Evolutionary conservation across 2,888 invertebrate genomes (phyloP), one percentile per base, ranked within the genome.

Genomic region (Ceramica pisi): DNA sequence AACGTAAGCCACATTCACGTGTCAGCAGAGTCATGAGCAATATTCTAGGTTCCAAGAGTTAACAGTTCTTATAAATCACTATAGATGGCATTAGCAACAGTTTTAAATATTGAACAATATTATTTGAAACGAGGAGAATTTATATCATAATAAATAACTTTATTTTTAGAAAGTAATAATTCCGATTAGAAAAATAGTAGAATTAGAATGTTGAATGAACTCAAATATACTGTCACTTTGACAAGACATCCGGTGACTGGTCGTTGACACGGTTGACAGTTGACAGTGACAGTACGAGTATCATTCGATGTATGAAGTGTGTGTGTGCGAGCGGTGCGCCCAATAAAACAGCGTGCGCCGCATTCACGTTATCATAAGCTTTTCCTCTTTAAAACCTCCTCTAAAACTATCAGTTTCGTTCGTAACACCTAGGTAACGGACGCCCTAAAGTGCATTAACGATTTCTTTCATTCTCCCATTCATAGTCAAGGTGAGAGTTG

Each of bases 401-500:
- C 77, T 56, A 66, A 78, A 84, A 80, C 85, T 86, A 86, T 82
- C 85, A 90, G 86, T 90, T 73, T 84, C 59, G 77, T 78, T 77
- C 67, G 80, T 78, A 83, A 78, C 83, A 82, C 79, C 76, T 81
- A 80, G 86, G 82, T 80, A 78, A 75, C 78, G 70, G 74, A 76
- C 84, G 84, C 72, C 63, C 64, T 72, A 66, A 69, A 59, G 51
- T 66, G 72, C 66, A 70, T 41, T 44, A 64, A 70, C 75, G 67
- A 71, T 76, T 81, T 83, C 53, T 64, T 78, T 64, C 31, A 74
- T 76, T 75, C 62, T 78, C 72, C 78, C 77, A 83, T 87, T 89
- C 81, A 88, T 78, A 83, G 65, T 81, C 83, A 91, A 92, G 92
- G 92, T 92, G 89, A 92, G 90, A 84, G 81, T 85, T 84, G 64